These are phyloP conservation scores for Bubo bubo DNA, from an alignment of 2,113 vertebrate species.

Conservation along the genomic window DNA sequence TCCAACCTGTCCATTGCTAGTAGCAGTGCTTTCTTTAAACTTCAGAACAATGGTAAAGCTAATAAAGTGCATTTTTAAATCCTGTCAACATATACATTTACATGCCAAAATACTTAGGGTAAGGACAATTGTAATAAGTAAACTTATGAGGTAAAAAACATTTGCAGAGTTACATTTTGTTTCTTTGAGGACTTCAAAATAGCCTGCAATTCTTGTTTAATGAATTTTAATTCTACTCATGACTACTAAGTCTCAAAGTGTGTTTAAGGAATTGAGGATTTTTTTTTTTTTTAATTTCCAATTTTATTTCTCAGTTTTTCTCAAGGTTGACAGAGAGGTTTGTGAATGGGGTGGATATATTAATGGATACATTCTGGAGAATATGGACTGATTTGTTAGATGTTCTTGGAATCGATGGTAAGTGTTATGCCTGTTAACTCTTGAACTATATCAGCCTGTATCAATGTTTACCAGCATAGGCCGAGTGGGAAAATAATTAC, in stretches of 20 bases:
- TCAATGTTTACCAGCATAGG: neutral
- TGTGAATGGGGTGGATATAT: slow-evolving; percentile 90
- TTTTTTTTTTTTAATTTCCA: neutral
- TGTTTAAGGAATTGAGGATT: neutral
- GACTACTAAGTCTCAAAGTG: neutral
- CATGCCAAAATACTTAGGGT: neutral
- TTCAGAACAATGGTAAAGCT: neutral
- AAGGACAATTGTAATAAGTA: neutral
- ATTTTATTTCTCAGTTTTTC: slow-evolving; percentile 84
- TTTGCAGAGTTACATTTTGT: neutral
- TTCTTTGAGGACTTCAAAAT: neutral
- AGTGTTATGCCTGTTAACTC: slow-evolving; percentile 13
- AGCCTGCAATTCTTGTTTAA: neutral
- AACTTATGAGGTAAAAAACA: neutral
- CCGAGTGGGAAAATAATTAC: neutral
- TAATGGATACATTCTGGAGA: slow-evolving; percentile 91
- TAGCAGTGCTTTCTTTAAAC: neutral
- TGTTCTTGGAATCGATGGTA: slow-evolving; percentile 95
- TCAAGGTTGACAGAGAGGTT: slow-evolving; percentile 92
- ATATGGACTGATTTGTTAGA: slow-evolving; percentile 93
- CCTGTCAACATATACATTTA: accelerated
- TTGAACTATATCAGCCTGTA: neutral
- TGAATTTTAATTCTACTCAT: neutral
- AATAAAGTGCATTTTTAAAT: neutral
- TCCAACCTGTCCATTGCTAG: neutral